Base-by-base conservation (phyloP, 1,140 invertebrate species). In the Schmidtea mediterranea region DNA sequence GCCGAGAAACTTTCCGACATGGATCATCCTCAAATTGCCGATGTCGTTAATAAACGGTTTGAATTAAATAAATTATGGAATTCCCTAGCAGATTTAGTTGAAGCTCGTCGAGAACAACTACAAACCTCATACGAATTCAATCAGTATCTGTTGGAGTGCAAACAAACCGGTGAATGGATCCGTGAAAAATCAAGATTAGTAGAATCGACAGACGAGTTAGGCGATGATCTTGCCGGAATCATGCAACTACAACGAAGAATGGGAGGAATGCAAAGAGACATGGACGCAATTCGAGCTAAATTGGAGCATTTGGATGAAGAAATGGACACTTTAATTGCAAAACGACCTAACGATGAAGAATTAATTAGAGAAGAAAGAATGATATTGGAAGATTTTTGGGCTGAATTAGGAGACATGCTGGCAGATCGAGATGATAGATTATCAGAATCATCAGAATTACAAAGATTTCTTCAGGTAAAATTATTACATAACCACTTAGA, bases 121-220 rank as follows among this genome's bases (percentile, higher is more conserved):
- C 82, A 84, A 55, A 80, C 80, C 0, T 82, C 83, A 5, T 84
- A 90, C 66, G 82, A 83, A 16, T 78, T 90, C 6, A 86, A 92
- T 67, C 90, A 83, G 8, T 94, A 89, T 79, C 82, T 90, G 59
- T 92, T 94, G 63, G 87, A 94, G 65, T 92, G 84, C 58, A 75
- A 84, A 52, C 86, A 94, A 66, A 89, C 84, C 0, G 78, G 84
- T 32, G 21, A 80, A 0, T 94, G 87, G 87, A 94, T 94, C 61
- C 84, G 90, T 66, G 87, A 94, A 58, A 94, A 94, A 71, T 87
- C 86, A 56, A 72, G 83, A 53, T 82, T 92, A 52, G 69, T 94
- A 2, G 81, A 86, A 59, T 77, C 80, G 53, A 87, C 82, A 2
- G 69, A 68, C 52, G 79, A 82, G 55, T 63, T 90, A 52, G 81